Percentiles rank a stretch among this genome's conserved stretches.
Evolutionary conservation across 2,113 vertebrate genomes (phyloP).

Genomic region (Silurus asotus): DNA sequence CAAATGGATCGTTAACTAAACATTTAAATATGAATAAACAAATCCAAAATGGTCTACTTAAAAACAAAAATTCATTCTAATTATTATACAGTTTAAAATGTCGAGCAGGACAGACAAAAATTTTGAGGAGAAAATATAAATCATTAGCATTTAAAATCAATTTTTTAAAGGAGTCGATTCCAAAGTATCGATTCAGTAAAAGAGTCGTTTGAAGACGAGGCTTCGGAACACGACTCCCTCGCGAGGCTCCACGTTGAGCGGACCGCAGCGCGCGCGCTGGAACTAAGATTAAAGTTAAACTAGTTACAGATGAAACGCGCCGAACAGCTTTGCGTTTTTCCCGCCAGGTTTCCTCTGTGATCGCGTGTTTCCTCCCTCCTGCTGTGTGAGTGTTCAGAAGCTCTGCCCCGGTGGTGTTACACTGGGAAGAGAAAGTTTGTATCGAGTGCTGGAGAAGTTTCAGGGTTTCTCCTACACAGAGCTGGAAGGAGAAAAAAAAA

Average conservation of each 20-base stretch:
- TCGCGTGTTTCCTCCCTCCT: too few species aligned
- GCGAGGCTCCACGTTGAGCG: neutral
- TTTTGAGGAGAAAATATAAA: too few species aligned
- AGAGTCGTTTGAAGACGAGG: neutral
- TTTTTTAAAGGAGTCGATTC: neutral
- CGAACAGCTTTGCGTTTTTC: too few species aligned
- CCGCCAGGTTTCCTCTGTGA: too few species aligned
- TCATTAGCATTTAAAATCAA: neutral
- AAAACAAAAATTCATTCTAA: too few species aligned
- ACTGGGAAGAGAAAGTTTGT: conserved; percentile 9
- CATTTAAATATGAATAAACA: too few species aligned
- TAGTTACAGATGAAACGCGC: too few species aligned
- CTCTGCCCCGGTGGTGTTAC: too few species aligned
- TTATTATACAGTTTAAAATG: too few species aligned
- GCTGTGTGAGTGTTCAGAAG: too few species aligned
- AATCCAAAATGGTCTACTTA: too few species aligned
- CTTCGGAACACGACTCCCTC: neutral
- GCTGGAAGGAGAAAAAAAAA: neutral
- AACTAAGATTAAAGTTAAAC: neutral
- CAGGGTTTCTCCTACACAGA: conserved; percentile 52
- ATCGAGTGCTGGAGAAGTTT: conserved; percentile 39
- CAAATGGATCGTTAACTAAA: neutral
- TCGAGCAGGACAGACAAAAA: neutral
- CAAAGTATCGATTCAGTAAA: neutral
- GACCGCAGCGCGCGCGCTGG: neutral